Evolutionary conservation across 2,888 invertebrate species (phyloP).

Genomic region (Epirrhoe alternata): DNA sequence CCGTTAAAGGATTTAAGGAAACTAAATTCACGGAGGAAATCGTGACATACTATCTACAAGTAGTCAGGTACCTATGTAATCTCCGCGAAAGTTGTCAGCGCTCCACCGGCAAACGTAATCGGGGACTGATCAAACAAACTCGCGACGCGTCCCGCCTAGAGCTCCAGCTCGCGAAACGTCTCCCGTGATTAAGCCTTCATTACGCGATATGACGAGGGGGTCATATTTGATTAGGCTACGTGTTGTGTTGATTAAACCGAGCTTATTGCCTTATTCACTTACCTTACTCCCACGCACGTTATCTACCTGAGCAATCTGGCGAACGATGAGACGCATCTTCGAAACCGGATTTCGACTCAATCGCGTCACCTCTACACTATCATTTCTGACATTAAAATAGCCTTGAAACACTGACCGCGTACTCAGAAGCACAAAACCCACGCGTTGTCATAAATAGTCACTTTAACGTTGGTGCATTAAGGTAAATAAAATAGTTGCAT

Average conservation of each 20-base stretch:
- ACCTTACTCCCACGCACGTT: conserved; percentile 60
- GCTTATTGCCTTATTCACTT: conserved; percentile 82
- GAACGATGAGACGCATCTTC: conserved; percentile 48
- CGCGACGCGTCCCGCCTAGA: conserved; percentile 51
- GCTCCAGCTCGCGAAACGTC: conserved; percentile 65
- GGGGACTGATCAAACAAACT: conserved; percentile 74
- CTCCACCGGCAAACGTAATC: conserved; percentile 63
- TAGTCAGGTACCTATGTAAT: conserved; percentile 34
- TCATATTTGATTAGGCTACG: conserved; percentile 84
- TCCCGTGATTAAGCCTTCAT: conserved; percentile 82
- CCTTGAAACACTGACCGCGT: conserved; percentile 63
- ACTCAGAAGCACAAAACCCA: conserved; percentile 41
- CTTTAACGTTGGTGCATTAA: conserved; percentile 42
- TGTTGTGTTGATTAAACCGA: conserved; percentile 83
- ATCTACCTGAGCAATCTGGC: conserved; percentile 52
- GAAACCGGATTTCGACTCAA: conserved; percentile 61
- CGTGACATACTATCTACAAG: conserved; percentile 14
- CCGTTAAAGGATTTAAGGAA: conserved; percentile 4
- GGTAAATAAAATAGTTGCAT: conserved; percentile 50
- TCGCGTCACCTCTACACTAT: conserved; percentile 52
- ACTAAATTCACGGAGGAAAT: conserved; percentile 13
- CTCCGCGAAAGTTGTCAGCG: conserved; percentile 61
- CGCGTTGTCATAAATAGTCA: conserved; percentile 42
- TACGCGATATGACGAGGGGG: conserved; percentile 81
- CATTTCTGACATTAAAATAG: conserved; percentile 67